Conservation (phyloP, 2,888 invertebrate species). For the Temnothorax ravouxi region DNA sequence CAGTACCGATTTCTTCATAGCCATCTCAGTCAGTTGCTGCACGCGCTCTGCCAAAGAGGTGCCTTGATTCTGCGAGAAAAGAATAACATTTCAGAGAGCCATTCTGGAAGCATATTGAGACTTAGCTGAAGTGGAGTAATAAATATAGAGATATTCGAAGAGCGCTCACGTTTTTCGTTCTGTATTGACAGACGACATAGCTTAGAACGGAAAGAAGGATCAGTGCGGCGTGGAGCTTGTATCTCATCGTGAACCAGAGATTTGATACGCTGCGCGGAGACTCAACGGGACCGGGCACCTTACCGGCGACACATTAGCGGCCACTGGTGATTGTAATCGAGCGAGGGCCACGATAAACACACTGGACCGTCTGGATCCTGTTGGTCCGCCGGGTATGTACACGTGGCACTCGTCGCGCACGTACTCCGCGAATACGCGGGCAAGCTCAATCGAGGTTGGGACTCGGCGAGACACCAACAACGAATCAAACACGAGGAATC, state of each 20-base stretch:
- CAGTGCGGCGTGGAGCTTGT: slow-evolving; percentile 72
- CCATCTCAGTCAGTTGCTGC: slow-evolving; percentile 96
- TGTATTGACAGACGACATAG: slow-evolving; percentile 80
- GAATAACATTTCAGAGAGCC: neutral
- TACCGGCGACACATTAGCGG: slow-evolving; percentile 46
- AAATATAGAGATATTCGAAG: neutral
- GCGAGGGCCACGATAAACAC: slow-evolving; percentile 25
- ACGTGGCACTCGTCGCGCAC: slow-evolving; percentile 75
- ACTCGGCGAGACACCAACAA: neutral
- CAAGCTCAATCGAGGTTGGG: neutral
- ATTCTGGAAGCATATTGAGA: neutral
- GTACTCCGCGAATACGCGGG: slow-evolving; percentile 18
- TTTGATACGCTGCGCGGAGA: neutral
- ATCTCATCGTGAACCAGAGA: slow-evolving; percentile 74
- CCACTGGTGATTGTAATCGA: slow-evolving; percentile 5
- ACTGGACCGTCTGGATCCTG: slow-evolving; percentile 16
- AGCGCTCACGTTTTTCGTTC: slow-evolving; percentile 82
- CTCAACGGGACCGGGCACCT: neutral
- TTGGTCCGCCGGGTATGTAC: slow-evolving; percentile 65
- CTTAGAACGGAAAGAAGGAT: slow-evolving; percentile 71
- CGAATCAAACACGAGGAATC: neutral
- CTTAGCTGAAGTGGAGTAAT: neutral
- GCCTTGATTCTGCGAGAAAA: slow-evolving; percentile 83
- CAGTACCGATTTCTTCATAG: slow-evolving; percentile 94
- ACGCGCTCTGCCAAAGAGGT: slow-evolving; percentile 92